Base-by-base conservation (phyloP, 2,797 vertebrate genomes). In the Delichon dasypus region DNA sequence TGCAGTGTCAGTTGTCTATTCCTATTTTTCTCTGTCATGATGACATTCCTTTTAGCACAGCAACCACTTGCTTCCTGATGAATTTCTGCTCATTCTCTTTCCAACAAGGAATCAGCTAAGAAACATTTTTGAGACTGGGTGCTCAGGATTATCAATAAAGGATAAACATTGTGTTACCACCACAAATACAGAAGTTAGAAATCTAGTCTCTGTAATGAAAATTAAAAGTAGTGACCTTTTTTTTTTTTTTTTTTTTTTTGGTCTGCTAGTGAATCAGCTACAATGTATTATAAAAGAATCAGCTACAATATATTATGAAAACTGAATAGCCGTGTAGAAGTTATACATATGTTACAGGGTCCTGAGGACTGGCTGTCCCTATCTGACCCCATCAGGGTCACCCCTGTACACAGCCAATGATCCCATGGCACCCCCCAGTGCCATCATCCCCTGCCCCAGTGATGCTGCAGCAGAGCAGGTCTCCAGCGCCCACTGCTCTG, bases 1-100 rank as follows among this genome's bases (percentile, higher is more conserved):
- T 89, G 29, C 53, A 47, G 12, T 85, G 87, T 90, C 94, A 88
- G 48, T 75, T 96, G 75, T 88, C 75, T 91, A 50, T 91, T 94
- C 48, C 20, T 74, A 72, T 94, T 92, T 93, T 94, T 74, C 48
- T 85, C 36, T 87, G 34, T 72, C 78, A 75, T 26, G 48, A 54
- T 89, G 72, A 80, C 73, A 83, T 75, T 88, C 42, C 38, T 74
- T 42, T 91, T 88, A 61, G 30, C 25, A 48, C 14, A 67, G 16
- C 5, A 2, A 53, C 42, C 27, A 26, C 21, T 77, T 91, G 29
- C 7, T 90, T 90, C 40, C 55, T 87, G 50, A 53, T 77, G 16
- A 68, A 89, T 92, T 93, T 80, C 34, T 86, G 32, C 32, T 73
- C 4, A 4, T 58, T 84, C 11, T 47, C 68, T 73, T 91, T 81